Evolutionary conservation across 2,797 vertebrate species (phyloP).

Genomic region (Liasis olivaceus): DNA sequence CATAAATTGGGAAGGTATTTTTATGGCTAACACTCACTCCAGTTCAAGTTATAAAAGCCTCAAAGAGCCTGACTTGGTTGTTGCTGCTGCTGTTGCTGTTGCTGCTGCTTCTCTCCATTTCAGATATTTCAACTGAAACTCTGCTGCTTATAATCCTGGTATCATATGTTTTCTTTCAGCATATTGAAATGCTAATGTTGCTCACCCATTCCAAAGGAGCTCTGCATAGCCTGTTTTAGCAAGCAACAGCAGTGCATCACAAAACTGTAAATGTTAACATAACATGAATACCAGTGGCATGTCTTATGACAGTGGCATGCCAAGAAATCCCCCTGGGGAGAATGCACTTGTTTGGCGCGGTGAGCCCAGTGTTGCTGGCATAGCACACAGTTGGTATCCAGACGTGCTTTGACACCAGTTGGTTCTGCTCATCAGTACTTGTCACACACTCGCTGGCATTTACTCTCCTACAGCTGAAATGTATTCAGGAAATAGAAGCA

Average conservation of each 20-base stretch:
- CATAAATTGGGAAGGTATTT: not conserved
- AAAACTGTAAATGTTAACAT: not conserved
- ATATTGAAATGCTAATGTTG: not conserved
- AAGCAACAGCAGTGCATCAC: not conserved
- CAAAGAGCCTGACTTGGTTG: not conserved
- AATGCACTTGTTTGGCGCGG: accelerated
- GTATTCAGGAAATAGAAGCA: accelerated
- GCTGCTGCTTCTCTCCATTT: not conserved
- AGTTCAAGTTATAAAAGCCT: not conserved
- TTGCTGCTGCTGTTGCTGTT: not conserved
- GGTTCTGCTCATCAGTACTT: not conserved
- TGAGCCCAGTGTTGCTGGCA: not conserved
- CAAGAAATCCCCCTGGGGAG: not conserved
- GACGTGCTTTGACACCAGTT: not conserved
- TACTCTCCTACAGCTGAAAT: not conserved
- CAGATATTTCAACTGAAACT: not conserved
- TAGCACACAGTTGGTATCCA: not conserved
- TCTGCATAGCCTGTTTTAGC: accelerated
- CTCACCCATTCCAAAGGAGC: not conserved
- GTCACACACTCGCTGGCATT: not conserved
- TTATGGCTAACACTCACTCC: not conserved
- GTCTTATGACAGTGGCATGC: not conserved
- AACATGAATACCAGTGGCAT: not conserved
- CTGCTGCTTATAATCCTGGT: not conserved
- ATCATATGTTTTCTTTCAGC: not conserved